These are phyloP conservation scores for Decapterus maruadsi DNA, from an alignment of 2,797 vertebrate genomes.

Conservation along the genomic window DNA sequence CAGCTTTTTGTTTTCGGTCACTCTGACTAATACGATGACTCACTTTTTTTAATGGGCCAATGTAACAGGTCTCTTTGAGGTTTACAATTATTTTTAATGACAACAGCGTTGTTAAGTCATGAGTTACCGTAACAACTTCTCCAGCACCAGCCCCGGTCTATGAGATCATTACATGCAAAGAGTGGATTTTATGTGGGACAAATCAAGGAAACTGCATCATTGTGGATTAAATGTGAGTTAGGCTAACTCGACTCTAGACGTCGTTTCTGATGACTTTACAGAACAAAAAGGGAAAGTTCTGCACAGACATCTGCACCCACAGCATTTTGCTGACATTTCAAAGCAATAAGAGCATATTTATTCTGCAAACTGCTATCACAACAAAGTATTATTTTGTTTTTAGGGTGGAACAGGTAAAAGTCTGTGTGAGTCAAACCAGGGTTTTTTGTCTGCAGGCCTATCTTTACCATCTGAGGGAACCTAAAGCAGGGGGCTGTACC, in stretches of 20 bases:
- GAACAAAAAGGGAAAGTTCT: neutral
- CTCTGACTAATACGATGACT: constrained; percentile 59
- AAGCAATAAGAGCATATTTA: constrained; percentile 10
- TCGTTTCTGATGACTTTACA: constrained; percentile 9
- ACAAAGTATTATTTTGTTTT: constrained; percentile 52
- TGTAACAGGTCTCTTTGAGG: constrained; percentile 46
- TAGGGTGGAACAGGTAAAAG: constrained; percentile 58
- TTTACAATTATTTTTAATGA: constrained; percentile 48
- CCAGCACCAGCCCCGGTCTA: constrained; percentile 3
- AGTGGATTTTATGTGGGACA: constrained; percentile 28
- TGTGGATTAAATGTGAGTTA: neutral
- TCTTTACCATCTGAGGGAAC: constrained; percentile 82
- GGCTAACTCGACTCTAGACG: neutral
- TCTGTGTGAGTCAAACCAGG: constrained; percentile 82
- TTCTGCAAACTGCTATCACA: constrained; percentile 22
- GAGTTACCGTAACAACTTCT: constrained; percentile 46
- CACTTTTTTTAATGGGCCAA: constrained; percentile 42
- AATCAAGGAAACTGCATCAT: constrained; percentile 9
- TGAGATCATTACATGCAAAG: constrained; percentile 26
- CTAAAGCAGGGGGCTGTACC: constrained; percentile 81
- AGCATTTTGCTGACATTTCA: constrained; percentile 13
- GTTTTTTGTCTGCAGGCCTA: constrained; percentile 82
- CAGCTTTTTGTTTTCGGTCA: constrained; percentile 49
- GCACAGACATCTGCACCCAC: neutral
- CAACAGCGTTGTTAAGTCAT: constrained; percentile 25